phyloP scores from a whole-genome alignment of 2,888 invertebrate genomes.

The Drosophila sordidapex region DNA sequence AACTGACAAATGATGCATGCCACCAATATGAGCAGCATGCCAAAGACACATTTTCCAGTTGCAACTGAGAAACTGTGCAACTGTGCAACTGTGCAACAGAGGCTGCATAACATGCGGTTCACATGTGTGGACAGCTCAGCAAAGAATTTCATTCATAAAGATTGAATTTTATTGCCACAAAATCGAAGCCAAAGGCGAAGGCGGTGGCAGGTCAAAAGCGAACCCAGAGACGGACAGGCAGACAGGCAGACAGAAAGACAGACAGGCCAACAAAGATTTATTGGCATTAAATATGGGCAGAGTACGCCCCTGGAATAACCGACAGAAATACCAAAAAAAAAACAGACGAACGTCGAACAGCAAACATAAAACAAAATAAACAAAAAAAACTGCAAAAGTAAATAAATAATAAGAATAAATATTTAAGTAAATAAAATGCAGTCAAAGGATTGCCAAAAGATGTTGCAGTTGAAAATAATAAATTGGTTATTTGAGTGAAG shows the following conservation, averaged over 20 bases:
- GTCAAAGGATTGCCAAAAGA: slow-evolving; percentile 4
- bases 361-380: slow-evolving; percentile 16
- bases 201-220: slow-evolving; percentile 24
- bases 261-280: slow-evolving; percentile 49
- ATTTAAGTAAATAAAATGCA: not conserved
- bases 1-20: slow-evolving; percentile 27
- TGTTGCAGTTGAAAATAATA: not conserved
- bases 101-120: slow-evolving; percentile 56
- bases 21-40: slow-evolving; percentile 10
- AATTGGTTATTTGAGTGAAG: not conserved
- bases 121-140: slow-evolving; percentile 57
- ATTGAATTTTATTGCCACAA: slow-evolving; percentile 62
- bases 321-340: slow-evolving; percentile 29
- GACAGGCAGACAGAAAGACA: slow-evolving; percentile 1
- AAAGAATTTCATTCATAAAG: slow-evolving; percentile 73
- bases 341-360: slow-evolving; percentile 1
- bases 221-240: not conserved
- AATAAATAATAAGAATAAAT: not conserved
- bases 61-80: slow-evolving; percentile 28
- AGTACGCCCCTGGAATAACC: slow-evolving; percentile 40
- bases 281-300: slow-evolving; percentile 56
- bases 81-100: slow-evolving; percentile 1
- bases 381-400: slow-evolving; percentile 25
- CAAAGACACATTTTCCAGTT: slow-evolving; percentile 31
- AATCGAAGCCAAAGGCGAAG: slow-evolving; percentile 37